Evolutionary conservation across 2,113 vertebrate species (phyloP).

Genomic region (Rhizomys pruinosus): DNA sequence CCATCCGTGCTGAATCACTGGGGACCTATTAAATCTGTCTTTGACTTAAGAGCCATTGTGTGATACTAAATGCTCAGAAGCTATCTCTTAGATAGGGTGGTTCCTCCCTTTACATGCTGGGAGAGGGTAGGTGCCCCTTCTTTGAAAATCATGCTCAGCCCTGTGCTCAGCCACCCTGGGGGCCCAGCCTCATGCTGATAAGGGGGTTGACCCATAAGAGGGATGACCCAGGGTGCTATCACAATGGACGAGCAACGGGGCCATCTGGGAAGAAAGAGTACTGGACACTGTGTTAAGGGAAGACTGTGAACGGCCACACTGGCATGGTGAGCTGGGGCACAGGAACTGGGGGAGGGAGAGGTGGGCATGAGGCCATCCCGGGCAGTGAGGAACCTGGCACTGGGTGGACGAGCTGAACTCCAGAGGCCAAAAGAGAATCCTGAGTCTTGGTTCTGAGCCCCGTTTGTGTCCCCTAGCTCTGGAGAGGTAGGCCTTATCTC

Average conservation of each 20-base stretch:
- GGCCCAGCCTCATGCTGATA: background rate
- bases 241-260: background rate
- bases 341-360: background rate
- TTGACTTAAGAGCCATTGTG: constrained; percentile 68
- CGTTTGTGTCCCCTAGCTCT: background rate
- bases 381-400: background rate
- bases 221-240: too few relatives aligned
- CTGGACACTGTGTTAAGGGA: background rate
- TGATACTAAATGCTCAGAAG: background rate
- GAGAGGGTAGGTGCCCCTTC: background rate
- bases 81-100: constrained; percentile 24
- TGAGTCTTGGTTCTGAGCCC: background rate
- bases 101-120: background rate
- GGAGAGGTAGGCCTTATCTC: background rate
- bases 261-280: background rate
- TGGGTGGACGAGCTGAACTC: background rate
- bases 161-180: background rate
- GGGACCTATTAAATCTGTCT: constrained; percentile 65
- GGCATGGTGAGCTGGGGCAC: background rate
- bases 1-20: constrained; percentile 52
- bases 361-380: rapidly evolving
- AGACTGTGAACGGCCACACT: background rate
- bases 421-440: background rate
- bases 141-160: rapidly evolving
- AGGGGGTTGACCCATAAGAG: background rate